Percentiles rank a stretch among this genome's conserved stretches.
phyloP scores from a whole-genome alignment of 2,888 invertebrate species.

The Philopedon plagiatum region DNA sequence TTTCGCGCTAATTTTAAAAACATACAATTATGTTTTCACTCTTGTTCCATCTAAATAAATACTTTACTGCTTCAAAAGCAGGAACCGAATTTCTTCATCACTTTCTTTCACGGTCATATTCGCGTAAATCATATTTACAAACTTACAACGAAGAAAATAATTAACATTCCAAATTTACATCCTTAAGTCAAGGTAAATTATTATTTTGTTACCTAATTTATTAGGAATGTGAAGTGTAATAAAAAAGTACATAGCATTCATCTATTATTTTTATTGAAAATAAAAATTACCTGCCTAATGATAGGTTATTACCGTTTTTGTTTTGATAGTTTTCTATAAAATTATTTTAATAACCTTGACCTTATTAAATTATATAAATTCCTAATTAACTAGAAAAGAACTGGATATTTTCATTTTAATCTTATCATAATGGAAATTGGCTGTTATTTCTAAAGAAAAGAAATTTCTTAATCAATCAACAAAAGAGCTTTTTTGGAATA shows the following conservation, averaged over 20 bases:
- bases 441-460: too few relatives aligned
- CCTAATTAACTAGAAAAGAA: too few relatives aligned
- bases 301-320: neutral
- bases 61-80: neutral
- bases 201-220: slow-evolving; percentile 42
- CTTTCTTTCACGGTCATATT: neutral
- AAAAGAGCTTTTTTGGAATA: too few relatives aligned
- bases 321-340: neutral
- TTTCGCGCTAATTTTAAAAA: neutral
- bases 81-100: slow-evolving; percentile 3
- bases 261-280: neutral
- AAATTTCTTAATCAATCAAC: too few relatives aligned
- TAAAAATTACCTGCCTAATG: slow-evolving; percentile 1
- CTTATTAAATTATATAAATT: too few relatives aligned
- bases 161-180: slow-evolving; percentile 42
- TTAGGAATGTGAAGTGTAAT: slow-evolving; percentile 25
- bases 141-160: slow-evolving; percentile 7
- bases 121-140: slow-evolving; percentile 9
- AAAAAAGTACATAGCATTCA: neutral
- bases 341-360: neutral
- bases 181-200: slow-evolving; percentile 41
- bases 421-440: too few relatives aligned
- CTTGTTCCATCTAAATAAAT: neutral
- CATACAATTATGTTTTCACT: neutral
- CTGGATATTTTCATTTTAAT: too few relatives aligned